Evolutionary conservation across 2,888 invertebrate species (phyloP).

Genomic region (Pecten maximus): DNA sequence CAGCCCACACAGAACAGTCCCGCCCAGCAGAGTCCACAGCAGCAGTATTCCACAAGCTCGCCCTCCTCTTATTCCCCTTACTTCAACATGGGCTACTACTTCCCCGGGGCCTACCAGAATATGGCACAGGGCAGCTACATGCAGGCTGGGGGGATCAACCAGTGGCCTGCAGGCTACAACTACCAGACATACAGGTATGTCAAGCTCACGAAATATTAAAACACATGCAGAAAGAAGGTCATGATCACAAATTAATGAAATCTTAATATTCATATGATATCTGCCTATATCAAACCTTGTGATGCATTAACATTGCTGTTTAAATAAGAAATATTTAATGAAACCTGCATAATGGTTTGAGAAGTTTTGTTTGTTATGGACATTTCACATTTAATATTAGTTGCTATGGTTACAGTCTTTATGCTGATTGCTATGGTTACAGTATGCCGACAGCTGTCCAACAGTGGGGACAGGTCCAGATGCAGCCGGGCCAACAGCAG

Average conservation of each 20-base stretch:
- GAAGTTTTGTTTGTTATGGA: background rate
- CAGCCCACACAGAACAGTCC: constrained; percentile 33
- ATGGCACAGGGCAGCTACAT: constrained; percentile 65
- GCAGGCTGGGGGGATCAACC: constrained; percentile 67
- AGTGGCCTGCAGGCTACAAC: constrained; percentile 65
- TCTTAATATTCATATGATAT: too few relatives aligned
- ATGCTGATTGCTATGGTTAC: constrained; percentile 35
- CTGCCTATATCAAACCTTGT: too few relatives aligned
- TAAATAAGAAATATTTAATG: background rate
- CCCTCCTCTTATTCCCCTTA: constrained; percentile 66
- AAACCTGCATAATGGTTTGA: too few relatives aligned
- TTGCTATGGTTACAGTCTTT: constrained; percentile 37
- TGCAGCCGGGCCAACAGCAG: constrained; percentile 75
- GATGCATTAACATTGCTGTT: too few relatives aligned
- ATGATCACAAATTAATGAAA: background rate
- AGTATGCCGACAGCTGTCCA: constrained; percentile 65
- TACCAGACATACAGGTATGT: constrained; percentile 69
- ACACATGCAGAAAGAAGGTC: background rate
- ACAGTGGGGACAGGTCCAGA: constrained; percentile 67
- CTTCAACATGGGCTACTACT: constrained; percentile 74
- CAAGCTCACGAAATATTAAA: background rate
- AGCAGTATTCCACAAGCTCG: constrained; percentile 59
- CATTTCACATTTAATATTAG: background rate
- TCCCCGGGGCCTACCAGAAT: constrained; percentile 63
- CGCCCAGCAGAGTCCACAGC: constrained; percentile 51